Evolutionary conservation across 2,888 invertebrate species (phyloP), one percentile per base, ranked within the genome.

Genomic region (Lagria hirta): DNA sequence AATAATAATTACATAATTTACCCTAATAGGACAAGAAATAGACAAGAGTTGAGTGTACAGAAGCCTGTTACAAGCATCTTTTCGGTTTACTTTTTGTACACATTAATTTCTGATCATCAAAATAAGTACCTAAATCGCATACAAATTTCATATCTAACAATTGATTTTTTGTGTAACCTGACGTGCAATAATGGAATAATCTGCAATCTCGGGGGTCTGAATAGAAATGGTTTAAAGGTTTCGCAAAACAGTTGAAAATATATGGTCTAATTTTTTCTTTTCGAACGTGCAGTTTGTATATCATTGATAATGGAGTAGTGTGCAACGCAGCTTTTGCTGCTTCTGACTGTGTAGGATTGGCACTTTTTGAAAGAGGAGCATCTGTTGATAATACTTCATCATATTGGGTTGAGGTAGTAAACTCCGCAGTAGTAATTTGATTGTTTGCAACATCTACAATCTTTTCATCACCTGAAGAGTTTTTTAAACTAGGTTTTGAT

Each of bases 111-210:
- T 68, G 69, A 45, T 75, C 74, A 55, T 79, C 76, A 54, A 78
- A 80, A 49, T 66, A 71, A 21, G 79, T 79, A 43, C 75, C 76
- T 44, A 75, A 70, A 58, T 79, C 79, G 64, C 80, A 81, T 8
- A 77, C 77, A 55, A 79, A 81, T 55, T 77, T 75, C 66, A 80
- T 76, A 60, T 80, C 78, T 20, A 80, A 65, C 46, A 79, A 71
- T 61, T 80, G 79, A 45, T 72, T 71, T 42, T 71, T 63, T 13
- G 73, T 74, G 55, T 77, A 79, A 6, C 80, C 80, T n/a, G 74
- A 74, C 2, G 79, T 78, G 60, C 80, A 81, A 51, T 79, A 79
- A 58, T 81, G 80, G 56, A 81, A 80, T 50, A 80, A 63, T 48
- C 78, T 71, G 52, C 79, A 80, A 60, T 80, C 78, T 44, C 76